Evolutionary conservation across 1,140 invertebrate genomes (phyloP), one percentile per base, ranked within the genome.

Genomic region (Copidosoma floridanum): DNA sequence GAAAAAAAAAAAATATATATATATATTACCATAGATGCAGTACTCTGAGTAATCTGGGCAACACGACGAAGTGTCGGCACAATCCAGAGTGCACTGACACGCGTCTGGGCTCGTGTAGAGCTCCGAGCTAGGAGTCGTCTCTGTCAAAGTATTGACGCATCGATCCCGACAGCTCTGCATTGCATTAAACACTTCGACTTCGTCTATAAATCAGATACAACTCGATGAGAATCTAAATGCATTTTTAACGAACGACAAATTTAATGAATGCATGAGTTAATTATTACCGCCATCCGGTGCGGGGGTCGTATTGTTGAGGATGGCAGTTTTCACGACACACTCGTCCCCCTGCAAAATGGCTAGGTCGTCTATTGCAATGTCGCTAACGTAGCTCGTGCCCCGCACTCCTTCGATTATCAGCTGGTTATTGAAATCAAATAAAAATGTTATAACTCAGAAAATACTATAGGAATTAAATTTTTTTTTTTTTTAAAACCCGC

Each of bases 331-430:
- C 29, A 57, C 41, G 11, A 51, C 55, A 38, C 82, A 83, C n/a
- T 81, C 71, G 4, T 80, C 75, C 0, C 81, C 82, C 61, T 84
- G 82, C 2, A 82, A 70, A 59, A 88, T 83, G 12, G 82, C 80
- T 0, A 91, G 82, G 69, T 92, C 90, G 70, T 92, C 90, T 7
- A 92, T 82, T 0, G 88, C 89, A 29, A 89, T 88, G 65, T 91
- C 89, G 55, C 89, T 90, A 1, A 85, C 82, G 67, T 86, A 89
- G 60, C 82, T 84, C 0, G 63, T 60, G 0, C 87, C 87, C 35
- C 87, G 77, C 1, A 89, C 80, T 5, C 85, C 89, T 72, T 89
- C 87, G 38, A 92, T 85, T 20, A 90, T 79, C 46, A 92, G 85
- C 89, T 89, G 67, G 58, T 11, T 32, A 32, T 32, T 8, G 29